These are phyloP conservation scores for Seira ritae DNA, from an alignment of 2,888 invertebrate genomes.

Conservation along the genomic window DNA sequence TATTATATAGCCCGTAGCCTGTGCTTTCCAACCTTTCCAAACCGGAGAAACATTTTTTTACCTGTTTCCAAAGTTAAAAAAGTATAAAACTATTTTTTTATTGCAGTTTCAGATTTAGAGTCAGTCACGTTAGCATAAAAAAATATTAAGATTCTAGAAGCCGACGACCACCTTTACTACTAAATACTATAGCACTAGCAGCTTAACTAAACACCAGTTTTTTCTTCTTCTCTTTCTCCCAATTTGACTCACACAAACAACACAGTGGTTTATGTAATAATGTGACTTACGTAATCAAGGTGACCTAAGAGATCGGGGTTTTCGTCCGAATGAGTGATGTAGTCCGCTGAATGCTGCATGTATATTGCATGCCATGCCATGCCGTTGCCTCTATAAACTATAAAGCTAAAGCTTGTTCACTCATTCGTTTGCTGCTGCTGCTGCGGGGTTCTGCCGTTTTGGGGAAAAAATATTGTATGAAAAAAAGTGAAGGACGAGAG, in stretches of 20 bases:
- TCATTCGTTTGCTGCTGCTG: too few species aligned
- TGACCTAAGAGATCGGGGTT: constrained; percentile 76
- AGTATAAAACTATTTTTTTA: too few species aligned
- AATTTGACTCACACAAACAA: background rate
- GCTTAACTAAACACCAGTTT: too few species aligned
- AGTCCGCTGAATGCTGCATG: constrained; percentile 48
- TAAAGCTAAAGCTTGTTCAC: too few species aligned
- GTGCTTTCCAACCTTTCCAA: background rate
- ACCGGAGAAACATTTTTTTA: too few species aligned
- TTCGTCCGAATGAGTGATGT: constrained; percentile 72
- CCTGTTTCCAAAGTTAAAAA: too few species aligned
- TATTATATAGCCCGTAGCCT: too few species aligned
- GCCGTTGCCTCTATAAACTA: too few species aligned
- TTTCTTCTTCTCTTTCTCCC: background rate
- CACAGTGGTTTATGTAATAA: constrained; percentile 70
- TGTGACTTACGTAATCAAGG: constrained; percentile 77
- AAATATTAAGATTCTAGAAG: background rate
- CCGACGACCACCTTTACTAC: background rate
- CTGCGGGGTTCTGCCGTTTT: too few species aligned
- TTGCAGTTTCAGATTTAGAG: too few species aligned
- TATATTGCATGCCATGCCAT: background rate
- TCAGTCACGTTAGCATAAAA: too few species aligned
- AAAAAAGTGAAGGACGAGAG: constrained; percentile 8
- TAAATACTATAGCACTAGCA: background rate
- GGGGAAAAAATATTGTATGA: too few species aligned